Evolutionary conservation across 2,888 invertebrate genomes (phyloP).

Genomic region (Aphodius sticticus): DNA sequence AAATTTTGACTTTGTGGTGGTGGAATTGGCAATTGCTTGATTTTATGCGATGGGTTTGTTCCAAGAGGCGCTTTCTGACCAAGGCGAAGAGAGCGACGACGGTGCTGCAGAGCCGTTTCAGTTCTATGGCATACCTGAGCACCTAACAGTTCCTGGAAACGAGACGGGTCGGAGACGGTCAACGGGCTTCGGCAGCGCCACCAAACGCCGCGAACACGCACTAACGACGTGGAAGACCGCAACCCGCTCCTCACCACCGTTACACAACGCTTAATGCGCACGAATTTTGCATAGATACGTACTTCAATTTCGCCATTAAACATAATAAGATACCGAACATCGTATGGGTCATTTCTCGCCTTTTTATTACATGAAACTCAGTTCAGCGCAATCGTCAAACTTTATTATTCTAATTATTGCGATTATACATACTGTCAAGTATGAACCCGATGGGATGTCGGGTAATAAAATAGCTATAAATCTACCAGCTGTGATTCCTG

Average conservation of each 20-base stretch:
- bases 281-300: slow-evolving; percentile 4
- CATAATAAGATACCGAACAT: neutral
- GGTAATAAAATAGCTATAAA: no score
- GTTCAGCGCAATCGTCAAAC: no score
- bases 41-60: no score
- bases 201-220: slow-evolving; percentile 26
- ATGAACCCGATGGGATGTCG: no score
- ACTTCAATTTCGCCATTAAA: neutral
- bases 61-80: neutral
- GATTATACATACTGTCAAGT: no score
- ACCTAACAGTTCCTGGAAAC: slow-evolving; percentile 53
- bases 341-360: no score
- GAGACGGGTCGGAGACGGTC: slow-evolving; percentile 55
- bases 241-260: neutral
- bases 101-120: slow-evolving; percentile 29
- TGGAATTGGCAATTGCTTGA: neutral
- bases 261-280: neutral
- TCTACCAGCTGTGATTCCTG: no score
- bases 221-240: slow-evolving; percentile 4
- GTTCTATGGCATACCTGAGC: slow-evolving; percentile 49
- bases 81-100: neutral
- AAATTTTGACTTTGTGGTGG: neutral
- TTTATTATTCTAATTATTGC: no score
- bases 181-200: slow-evolving; percentile 49
- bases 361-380: no score